Evolutionary conservation across 2,797 vertebrate genomes (phyloP).

Genomic region (Selene dorsalis): DNA sequence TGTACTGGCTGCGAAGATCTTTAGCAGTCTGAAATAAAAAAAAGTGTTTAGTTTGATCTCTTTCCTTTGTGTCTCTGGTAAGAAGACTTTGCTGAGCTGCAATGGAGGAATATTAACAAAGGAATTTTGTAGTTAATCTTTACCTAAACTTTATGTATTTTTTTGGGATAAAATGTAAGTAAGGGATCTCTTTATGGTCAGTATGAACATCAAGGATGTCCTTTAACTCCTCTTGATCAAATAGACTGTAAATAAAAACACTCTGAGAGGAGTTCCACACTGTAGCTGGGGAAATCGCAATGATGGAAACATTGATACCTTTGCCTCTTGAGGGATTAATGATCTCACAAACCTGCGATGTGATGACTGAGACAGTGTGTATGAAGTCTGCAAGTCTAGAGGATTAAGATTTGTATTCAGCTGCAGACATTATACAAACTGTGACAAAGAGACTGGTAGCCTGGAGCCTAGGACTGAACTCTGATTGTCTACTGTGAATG

Average conservation of each 20-base stretch:
- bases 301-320: background rate
- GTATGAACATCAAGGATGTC: background rate
- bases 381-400: background rate
- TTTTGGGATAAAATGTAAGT: background rate
- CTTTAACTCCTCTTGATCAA: too few species aligned
- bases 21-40: background rate
- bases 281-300: background rate
- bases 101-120: background rate
- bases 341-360: background rate
- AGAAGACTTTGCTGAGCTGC: background rate
- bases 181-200: background rate
- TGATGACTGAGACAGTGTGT: background rate
- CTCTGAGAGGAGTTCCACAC: background rate
- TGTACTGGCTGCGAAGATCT: background rate
- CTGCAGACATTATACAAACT: background rate
- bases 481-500: slow-evolving; percentile 19
- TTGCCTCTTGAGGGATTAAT: background rate
- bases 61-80: background rate
- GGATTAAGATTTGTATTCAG: background rate
- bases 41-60: background rate
- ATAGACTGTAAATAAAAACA: background rate
- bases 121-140: background rate
- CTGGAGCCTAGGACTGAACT: slow-evolving; percentile 21
- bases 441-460: background rate
- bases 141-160: background rate